Conservation (phyloP, 2,888 invertebrate species). For the Elegia similella region DNA sequence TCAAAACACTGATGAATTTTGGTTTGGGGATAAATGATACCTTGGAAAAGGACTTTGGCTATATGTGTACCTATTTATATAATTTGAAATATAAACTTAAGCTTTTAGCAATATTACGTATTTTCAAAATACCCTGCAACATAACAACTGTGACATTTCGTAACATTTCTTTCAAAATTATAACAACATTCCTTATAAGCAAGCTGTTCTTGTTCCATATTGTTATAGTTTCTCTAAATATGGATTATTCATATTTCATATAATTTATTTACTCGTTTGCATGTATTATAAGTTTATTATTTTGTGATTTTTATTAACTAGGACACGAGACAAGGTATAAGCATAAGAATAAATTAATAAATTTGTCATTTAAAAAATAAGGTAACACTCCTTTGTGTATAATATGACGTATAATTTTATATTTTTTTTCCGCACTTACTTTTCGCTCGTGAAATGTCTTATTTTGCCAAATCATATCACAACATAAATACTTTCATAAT, state of each 20-base stretch:
- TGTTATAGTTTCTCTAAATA: slow-evolving; percentile 5
- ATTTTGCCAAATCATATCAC: neutral
- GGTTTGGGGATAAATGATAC: too few species aligned
- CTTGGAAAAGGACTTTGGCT: too few species aligned
- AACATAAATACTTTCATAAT: too few species aligned
- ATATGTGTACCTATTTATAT: too few species aligned
- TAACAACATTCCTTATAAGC: slow-evolving; percentile 8
- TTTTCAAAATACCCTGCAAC: neutral
- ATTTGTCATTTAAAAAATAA: neutral
- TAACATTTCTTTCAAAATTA: slow-evolving; percentile 6
- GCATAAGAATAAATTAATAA: neutral
- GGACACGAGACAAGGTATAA: neutral
- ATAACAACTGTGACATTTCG: slow-evolving; percentile 18
- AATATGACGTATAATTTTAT: neutral
- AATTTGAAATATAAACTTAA: too few species aligned
- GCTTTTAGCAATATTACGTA: neutral
- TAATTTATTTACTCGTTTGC: slow-evolving; percentile 14
- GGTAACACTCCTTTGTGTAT: neutral
- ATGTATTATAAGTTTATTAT: slow-evolving; percentile 3
- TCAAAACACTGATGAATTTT: too few species aligned
- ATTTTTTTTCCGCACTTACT: neutral
- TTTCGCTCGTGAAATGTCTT: neutral
- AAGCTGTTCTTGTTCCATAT: slow-evolving; percentile 7
- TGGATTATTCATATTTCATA: slow-evolving; percentile 6
- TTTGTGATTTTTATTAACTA: slow-evolving; percentile 9